Evolutionary conservation across 1,140 invertebrate genomes (phyloP).

Genomic region (Aphis craccivora): DNA sequence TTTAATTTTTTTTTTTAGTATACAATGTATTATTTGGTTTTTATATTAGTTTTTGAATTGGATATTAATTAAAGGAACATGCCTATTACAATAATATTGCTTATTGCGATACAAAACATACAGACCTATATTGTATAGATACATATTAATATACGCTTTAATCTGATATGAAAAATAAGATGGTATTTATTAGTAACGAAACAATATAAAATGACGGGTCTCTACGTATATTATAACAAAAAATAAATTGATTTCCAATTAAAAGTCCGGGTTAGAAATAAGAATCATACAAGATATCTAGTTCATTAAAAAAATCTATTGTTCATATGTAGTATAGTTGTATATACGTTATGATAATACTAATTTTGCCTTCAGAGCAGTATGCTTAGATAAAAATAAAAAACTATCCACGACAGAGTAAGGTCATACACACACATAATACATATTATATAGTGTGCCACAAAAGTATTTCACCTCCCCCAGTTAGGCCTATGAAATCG

Average conservation of each 20-base stretch:
- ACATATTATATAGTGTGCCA: background rate
- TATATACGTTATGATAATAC: background rate
- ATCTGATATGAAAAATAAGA: background rate
- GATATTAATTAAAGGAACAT: background rate
- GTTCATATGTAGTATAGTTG: background rate
- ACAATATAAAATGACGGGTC: background rate
- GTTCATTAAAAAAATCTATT: background rate
- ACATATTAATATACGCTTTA: background rate
- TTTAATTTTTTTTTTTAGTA: background rate
- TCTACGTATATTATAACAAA: background rate
- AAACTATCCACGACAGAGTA: background rate
- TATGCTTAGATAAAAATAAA: background rate
- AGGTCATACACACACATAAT: background rate
- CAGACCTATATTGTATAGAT: background rate
- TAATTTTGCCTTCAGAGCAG: background rate
- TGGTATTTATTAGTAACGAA: background rate
- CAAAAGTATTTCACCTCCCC: background rate
- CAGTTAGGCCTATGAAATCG: background rate
- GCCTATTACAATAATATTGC: background rate
- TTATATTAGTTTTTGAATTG: background rate
- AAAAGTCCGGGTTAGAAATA: background rate
- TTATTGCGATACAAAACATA: background rate
- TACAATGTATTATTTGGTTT: background rate
- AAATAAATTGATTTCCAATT: conserved; percentile 2
- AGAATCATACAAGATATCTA: background rate